Evolutionary conservation across 2,113 vertebrate species (phyloP).

Genomic region (Bungarus multicinctus): DNA sequence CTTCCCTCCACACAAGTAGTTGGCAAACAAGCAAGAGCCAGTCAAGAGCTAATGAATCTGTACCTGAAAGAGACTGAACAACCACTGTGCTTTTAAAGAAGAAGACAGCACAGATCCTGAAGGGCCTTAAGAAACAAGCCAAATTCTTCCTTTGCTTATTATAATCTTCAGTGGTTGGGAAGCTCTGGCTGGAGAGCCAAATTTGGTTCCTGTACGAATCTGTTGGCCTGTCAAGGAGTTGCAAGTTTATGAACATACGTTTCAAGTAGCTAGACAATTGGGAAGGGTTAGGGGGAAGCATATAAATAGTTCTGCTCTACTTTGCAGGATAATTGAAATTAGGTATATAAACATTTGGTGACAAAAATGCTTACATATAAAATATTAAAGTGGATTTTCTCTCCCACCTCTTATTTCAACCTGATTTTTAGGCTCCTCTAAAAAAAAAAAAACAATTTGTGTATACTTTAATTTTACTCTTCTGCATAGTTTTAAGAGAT

Average conservation of each 20-base stretch:
- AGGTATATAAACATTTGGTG: constrained; percentile 57
- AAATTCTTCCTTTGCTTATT: constrained; percentile 35
- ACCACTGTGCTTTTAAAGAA: constrained; percentile 76
- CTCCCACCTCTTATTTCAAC: not conserved
- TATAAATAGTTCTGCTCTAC: constrained; percentile 28
- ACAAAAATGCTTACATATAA: constrained; percentile 23
- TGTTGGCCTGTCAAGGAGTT: not conserved
- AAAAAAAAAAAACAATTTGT: not conserved
- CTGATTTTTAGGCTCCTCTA: not conserved
- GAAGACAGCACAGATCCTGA: constrained; percentile 43
- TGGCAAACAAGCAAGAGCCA: constrained; percentile 80
- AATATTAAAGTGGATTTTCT: not conserved
- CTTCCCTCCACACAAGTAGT: constrained; percentile 73
- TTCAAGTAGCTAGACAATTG: not conserved
- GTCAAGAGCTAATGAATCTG: constrained; percentile 83
- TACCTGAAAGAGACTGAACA: constrained; percentile 77
- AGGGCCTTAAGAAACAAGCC: constrained; percentile 42
- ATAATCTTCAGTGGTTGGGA: not conserved
- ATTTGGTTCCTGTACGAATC: not conserved
- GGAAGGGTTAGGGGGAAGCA: not conserved
- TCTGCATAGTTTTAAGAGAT: not conserved
- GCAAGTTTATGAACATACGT: not conserved
- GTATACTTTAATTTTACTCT: not conserved
- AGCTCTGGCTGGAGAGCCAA: not conserved
- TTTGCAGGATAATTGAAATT: constrained; percentile 53